Evolutionary conservation across 2,888 invertebrate species (phyloP).

Genomic region (Papilio demoleus): DNA sequence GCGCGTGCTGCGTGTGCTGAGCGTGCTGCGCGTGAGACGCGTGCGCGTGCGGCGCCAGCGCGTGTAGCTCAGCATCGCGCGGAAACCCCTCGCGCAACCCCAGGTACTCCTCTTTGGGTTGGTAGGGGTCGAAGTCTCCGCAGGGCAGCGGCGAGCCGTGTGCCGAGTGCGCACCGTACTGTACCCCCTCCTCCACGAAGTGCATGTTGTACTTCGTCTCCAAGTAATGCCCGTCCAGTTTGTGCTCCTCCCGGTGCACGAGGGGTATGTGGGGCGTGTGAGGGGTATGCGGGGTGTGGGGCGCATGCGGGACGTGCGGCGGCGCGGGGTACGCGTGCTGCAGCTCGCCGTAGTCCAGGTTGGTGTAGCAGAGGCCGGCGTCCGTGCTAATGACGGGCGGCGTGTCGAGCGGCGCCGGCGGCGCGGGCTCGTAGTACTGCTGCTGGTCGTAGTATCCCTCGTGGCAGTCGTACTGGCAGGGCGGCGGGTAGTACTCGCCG

Average conservation of each 20-base stretch:
- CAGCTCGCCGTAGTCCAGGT: slow-evolving; percentile 89
- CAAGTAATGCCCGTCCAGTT: slow-evolving; percentile 77
- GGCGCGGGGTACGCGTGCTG: slow-evolving; percentile 81
- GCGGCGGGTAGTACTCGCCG: slow-evolving; percentile 80
- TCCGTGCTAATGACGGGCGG: slow-evolving; percentile 92
- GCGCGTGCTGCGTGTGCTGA: slow-evolving; percentile 82
- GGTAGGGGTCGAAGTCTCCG: slow-evolving; percentile 84
- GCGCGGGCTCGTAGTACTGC: slow-evolving; percentile 80
- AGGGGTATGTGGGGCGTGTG: slow-evolving; percentile 69
- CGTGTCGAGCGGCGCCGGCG: slow-evolving; percentile 69
- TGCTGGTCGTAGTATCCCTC: slow-evolving; percentile 77
- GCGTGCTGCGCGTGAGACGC: slow-evolving; percentile 79
- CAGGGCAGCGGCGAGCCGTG: slow-evolving; percentile 77
- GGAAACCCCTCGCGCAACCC: slow-evolving; percentile 70
- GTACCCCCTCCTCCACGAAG: slow-evolving; percentile 76
- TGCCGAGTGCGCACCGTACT: slow-evolving; percentile 63
- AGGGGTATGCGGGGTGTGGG: slow-evolving; percentile 70
- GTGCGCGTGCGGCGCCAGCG: slow-evolving; percentile 63
- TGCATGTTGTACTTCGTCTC: slow-evolving; percentile 82
- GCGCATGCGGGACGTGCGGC: slow-evolving; percentile 75
- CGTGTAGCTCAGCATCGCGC: slow-evolving; percentile 68
- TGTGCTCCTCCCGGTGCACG: slow-evolving; percentile 74
- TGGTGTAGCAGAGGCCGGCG: slow-evolving; percentile 94
- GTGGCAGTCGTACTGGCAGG: slow-evolving; percentile 75
- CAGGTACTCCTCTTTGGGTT: slow-evolving; percentile 85